Percentiles rank a stretch among this genome's conserved stretches.
phyloP scores from a whole-genome alignment of 1,140 invertebrate species.

The Branchinecta lynchi region DNA sequence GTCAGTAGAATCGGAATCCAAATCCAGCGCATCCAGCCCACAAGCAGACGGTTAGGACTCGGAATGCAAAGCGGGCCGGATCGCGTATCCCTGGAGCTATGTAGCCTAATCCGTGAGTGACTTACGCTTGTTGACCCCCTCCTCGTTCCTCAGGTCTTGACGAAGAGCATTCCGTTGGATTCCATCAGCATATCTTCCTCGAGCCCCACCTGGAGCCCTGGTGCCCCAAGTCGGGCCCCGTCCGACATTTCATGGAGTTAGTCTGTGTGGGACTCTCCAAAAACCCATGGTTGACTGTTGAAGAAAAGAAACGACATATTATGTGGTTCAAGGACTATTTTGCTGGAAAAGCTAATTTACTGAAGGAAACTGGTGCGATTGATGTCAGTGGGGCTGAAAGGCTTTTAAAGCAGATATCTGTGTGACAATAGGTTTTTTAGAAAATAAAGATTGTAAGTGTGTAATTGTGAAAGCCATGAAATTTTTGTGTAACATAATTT shows the following conservation, averaged over 20 bases:
- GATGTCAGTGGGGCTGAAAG: not conserved
- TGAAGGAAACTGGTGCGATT: slow-evolving; percentile 44
- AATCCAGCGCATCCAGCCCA: too few relatives aligned
- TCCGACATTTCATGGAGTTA: slow-evolving; percentile 93
- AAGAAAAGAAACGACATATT: slow-evolving; percentile 79
- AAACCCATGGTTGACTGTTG: slow-evolving; percentile 73
- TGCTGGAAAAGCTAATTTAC: slow-evolving; percentile 52
- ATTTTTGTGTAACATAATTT: too few relatives aligned
- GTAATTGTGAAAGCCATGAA: too few relatives aligned
- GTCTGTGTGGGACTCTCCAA: slow-evolving; percentile 85
- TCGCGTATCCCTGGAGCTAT: too few relatives aligned
- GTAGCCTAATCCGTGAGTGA: too few relatives aligned
- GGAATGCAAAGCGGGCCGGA: too few relatives aligned
- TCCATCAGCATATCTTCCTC: slow-evolving; percentile 84
- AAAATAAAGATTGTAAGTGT: too few relatives aligned
- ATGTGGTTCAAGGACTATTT: slow-evolving; percentile 88
- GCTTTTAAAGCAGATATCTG: too few relatives aligned
- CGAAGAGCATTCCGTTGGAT: slow-evolving; percentile 60
- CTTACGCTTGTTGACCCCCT: too few relatives aligned
- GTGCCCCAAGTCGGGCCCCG: slow-evolving; percentile 75
- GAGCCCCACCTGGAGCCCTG: slow-evolving; percentile 65
- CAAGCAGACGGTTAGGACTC: too few relatives aligned
- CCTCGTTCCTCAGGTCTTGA: slow-evolving; percentile 55
- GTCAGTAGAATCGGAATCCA: too few relatives aligned
- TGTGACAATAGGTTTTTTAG: too few relatives aligned